phyloP scores from a whole-genome alignment of 2,888 invertebrate genomes.

The Dicycla oo region DNA sequence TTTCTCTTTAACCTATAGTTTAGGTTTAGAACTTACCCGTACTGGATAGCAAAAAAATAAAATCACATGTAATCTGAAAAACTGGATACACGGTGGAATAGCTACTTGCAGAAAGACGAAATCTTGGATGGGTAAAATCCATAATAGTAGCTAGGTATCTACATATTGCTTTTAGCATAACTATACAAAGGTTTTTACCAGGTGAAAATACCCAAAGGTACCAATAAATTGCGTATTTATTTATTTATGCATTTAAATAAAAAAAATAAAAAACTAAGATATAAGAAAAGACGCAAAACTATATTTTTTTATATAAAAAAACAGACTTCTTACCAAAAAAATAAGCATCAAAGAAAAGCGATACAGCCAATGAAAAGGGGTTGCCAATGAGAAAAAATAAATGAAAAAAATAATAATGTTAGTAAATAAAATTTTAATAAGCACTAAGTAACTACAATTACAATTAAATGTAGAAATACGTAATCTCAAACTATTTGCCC shows the following conservation, averaged over 20 bases:
- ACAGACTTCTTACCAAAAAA: constrained; percentile 3
- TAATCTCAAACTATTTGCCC: constrained; percentile 54
- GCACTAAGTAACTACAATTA: constrained; percentile 63
- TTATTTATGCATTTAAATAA: background rate
- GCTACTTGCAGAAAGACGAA: background rate
- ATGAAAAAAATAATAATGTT: constrained; percentile 63
- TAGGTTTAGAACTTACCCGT: background rate
- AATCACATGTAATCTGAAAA: background rate
- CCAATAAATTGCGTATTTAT: background rate
- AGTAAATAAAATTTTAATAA: constrained; percentile 65
- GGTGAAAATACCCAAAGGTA: background rate
- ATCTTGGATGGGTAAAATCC: background rate
- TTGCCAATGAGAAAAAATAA: constrained; percentile 63
- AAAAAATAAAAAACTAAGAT: too few relatives aligned
- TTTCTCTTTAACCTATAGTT: background rate
- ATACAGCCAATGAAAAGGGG: constrained; percentile 53
- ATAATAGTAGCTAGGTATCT: background rate
- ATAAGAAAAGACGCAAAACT: background rate
- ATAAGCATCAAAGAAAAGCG: constrained; percentile 49
- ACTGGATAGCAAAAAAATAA: background rate
- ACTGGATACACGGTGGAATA: background rate
- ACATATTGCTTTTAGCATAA: background rate
- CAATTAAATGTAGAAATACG: constrained; percentile 49
- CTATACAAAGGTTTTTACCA: constrained; percentile 39
- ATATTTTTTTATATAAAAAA: background rate